Evolutionary conservation across 2,888 invertebrate species (phyloP).

Genomic region (Caenorhabditis sp.): DNA sequence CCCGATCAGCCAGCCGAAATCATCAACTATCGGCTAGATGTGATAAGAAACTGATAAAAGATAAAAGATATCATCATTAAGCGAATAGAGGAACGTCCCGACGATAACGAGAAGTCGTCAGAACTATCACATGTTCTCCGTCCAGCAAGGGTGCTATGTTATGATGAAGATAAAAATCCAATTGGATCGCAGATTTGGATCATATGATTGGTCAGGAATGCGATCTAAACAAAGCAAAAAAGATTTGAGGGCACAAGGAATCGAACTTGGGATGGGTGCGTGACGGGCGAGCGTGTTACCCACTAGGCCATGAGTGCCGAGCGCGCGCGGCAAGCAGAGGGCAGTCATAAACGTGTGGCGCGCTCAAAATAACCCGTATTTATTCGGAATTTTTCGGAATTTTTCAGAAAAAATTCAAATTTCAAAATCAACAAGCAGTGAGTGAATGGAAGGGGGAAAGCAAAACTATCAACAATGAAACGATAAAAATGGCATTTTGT

Average conservation of each 20-base stretch:
- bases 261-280: no score
- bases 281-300: no score
- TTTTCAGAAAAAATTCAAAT: neutral
- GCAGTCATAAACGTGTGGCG: no score
- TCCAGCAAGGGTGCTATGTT: no score
- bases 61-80: no score
- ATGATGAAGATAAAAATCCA: neutral
- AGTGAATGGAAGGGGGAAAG: neutral
- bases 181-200: neutral
- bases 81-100: no score
- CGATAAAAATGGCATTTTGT: constrained; percentile 78
- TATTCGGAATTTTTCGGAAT: neutral
- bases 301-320: no score
- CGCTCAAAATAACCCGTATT: neutral
- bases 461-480: constrained; percentile 77
- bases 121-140: neutral
- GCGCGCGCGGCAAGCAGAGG: no score
- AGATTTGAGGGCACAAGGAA: no score
- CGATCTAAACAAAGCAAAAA: no score
- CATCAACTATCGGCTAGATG: no score
- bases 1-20: no score
- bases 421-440: constrained; percentile 28
- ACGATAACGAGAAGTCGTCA: neutral
- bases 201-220: neutral
- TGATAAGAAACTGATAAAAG: neutral